phyloP scores from a whole-genome alignment of 2,797 vertebrate genomes.

The Pelochelys cantorii region DNA sequence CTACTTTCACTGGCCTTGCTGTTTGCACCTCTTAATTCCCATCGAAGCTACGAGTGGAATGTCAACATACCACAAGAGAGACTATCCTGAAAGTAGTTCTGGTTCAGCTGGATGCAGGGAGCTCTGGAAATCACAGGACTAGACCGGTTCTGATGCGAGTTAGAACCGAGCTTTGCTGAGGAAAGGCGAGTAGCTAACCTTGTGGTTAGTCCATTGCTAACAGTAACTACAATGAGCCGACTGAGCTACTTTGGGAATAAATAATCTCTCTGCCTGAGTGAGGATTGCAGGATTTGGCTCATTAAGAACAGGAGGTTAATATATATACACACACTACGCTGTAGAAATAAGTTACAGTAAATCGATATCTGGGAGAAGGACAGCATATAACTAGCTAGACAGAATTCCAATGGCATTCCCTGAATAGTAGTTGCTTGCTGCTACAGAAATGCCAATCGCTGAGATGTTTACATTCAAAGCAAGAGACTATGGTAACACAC shows the following conservation, averaged over 20 bases:
- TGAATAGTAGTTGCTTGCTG: neutral
- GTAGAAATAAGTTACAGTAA: neutral
- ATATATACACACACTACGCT: neutral
- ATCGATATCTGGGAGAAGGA: neutral
- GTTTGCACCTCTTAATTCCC: neutral
- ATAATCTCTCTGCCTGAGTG: conserved; percentile 1
- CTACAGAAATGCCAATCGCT: neutral
- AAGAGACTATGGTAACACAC: neutral
- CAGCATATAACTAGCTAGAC: neutral
- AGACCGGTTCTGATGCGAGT: neutral
- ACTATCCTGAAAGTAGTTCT: neutral
- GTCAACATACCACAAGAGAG: neutral
- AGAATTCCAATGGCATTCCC: neutral
- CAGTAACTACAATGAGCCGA: neutral
- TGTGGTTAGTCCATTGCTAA: neutral
- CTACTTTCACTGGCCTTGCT: conserved; percentile 25
- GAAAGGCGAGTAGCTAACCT: neutral
- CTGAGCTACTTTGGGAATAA: neutral
- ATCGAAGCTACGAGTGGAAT: neutral
- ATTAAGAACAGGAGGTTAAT: neutral
- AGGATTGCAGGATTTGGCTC: neutral
- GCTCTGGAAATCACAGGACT: neutral
- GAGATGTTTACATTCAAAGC: neutral
- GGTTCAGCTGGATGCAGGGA: neutral
- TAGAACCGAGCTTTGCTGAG: neutral